Evolutionary conservation across 2,888 invertebrate species (phyloP).

Genomic region (Cataglyphis cursor): DNA sequence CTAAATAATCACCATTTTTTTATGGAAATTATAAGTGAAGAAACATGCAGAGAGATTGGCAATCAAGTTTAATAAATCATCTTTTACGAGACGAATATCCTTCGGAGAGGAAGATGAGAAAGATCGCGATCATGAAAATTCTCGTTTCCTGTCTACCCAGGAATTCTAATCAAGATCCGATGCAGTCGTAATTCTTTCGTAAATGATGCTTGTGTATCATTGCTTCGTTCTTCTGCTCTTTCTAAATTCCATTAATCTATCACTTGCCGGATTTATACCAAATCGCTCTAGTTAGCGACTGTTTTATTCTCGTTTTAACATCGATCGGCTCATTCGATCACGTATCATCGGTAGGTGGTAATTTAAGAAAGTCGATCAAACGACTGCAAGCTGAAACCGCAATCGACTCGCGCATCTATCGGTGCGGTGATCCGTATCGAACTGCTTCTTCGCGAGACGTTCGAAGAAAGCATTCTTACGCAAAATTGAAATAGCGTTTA

Average conservation of each 20-base stretch:
- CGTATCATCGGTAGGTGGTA: slow-evolving; percentile 69
- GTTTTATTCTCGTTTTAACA: slow-evolving; percentile 54
- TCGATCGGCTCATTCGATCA: slow-evolving; percentile 63
- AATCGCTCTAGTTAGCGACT: slow-evolving; percentile 71
- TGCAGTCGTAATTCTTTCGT: slow-evolving; percentile 52
- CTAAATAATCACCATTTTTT: not conserved
- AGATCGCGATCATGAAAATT: slow-evolving; percentile 51
- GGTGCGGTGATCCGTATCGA: slow-evolving; percentile 75
- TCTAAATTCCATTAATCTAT: slow-evolving; percentile 38
- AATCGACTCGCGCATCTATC: slow-evolving; percentile 72
- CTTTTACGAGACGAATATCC: not conserved
- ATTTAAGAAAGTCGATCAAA: slow-evolving; percentile 71
- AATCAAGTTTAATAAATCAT: slow-evolving; percentile 40
- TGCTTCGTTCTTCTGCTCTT: slow-evolving; percentile 39
- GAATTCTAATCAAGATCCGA: slow-evolving; percentile 46
- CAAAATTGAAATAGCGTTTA: slow-evolving; percentile 57
- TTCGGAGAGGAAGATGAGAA: slow-evolving; percentile 17
- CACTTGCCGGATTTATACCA: slow-evolving; percentile 57
- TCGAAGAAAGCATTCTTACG: slow-evolving; percentile 59
- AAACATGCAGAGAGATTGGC: slow-evolving; percentile 31
- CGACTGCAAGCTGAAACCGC: slow-evolving; percentile 64
- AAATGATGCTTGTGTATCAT: slow-evolving; percentile 6
- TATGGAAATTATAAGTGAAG: slow-evolving; percentile 1
- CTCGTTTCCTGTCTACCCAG: slow-evolving; percentile 55
- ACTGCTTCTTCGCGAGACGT: slow-evolving; percentile 52